Percentiles rank a stretch among this genome's conserved stretches.
These are phyloP conservation scores for Platysternon megacephalum DNA, from an alignment of 2,113 vertebrate genomes.

Conservation along the genomic window DNA sequence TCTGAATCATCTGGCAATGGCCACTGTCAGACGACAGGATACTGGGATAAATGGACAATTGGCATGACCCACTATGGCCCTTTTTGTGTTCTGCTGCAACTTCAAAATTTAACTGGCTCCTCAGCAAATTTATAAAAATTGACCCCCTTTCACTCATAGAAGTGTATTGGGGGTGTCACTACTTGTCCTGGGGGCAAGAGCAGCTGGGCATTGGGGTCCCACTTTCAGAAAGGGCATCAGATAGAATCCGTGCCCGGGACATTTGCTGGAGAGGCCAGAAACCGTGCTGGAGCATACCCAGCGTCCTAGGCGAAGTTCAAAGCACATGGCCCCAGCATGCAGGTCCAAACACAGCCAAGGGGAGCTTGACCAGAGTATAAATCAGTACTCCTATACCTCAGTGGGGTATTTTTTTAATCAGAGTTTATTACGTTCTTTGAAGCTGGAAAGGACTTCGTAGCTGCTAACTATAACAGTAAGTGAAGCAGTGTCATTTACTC, in stretches of 20 bases:
- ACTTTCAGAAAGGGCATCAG: background rate
- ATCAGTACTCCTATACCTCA: background rate
- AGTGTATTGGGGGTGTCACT: background rate
- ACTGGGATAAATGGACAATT: too few relatives aligned
- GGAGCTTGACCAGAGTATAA: background rate
- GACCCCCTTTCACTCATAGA: background rate
- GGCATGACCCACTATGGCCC: background rate
- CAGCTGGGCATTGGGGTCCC: background rate
- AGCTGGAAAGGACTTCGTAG: background rate
- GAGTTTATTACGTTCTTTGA: background rate
- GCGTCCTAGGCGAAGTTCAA: too few relatives aligned
- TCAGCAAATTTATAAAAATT: background rate
- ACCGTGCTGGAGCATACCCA: too few relatives aligned
- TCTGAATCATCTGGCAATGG: too few relatives aligned
- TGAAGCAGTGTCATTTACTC: background rate
- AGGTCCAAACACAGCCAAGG: background rate
- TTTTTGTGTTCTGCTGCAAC: background rate
- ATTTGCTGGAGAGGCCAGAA: background rate
- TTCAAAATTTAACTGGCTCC: background rate
- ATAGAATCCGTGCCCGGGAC: background rate
- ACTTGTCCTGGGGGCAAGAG: background rate
- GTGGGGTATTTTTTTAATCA: background rate
- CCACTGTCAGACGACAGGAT: too few relatives aligned
- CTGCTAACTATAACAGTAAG: too few relatives aligned
- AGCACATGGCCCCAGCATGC: fast-evolving